Evolutionary conservation across 1,140 invertebrate species (phyloP).

Genomic region (Onthophagus taurus): DNA sequence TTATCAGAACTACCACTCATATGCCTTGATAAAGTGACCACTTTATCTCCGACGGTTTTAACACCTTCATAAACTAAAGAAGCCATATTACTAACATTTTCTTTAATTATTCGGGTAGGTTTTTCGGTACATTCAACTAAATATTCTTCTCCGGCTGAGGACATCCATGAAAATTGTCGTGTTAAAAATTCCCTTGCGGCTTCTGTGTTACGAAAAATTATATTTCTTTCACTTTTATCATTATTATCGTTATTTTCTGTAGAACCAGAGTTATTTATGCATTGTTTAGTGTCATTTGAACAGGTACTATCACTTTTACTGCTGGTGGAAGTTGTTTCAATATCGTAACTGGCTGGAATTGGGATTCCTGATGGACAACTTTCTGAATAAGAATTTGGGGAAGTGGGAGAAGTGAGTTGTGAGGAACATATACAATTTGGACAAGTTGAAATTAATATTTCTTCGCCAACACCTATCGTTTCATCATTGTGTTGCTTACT

Average conservation of each 20-base stretch:
- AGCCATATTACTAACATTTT: constrained; percentile 65
- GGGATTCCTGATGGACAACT: constrained; percentile 35
- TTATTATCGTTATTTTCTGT: constrained; percentile 30
- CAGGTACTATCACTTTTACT: constrained; percentile 38
- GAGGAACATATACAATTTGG: constrained; percentile 49
- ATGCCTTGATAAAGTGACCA: constrained; percentile 59
- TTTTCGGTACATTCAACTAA: constrained; percentile 54
- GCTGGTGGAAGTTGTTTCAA: constrained; percentile 41
- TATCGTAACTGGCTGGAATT: constrained; percentile 39
- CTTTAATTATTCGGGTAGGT: constrained; percentile 55
- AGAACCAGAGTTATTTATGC: constrained; percentile 24
- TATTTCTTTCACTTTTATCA: constrained; percentile 47
- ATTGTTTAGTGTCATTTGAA: constrained; percentile 18
- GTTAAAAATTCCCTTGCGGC: constrained; percentile 60
- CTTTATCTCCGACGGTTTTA: constrained; percentile 63
- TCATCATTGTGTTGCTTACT: constrained; percentile 47
- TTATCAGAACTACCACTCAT: constrained; percentile 63
- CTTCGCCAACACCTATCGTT: constrained; percentile 49
- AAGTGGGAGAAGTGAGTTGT: constrained; percentile 42
- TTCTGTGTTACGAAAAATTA: constrained; percentile 62
- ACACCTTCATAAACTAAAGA: constrained; percentile 65
- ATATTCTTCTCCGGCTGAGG: constrained; percentile 54
- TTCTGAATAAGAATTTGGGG: constrained; percentile 42
- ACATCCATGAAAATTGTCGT: constrained; percentile 62
- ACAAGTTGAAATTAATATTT: constrained; percentile 55